Evolutionary conservation across 2,113 vertebrate genomes (phyloP).

Genomic region (Tursiops truncatus): DNA sequence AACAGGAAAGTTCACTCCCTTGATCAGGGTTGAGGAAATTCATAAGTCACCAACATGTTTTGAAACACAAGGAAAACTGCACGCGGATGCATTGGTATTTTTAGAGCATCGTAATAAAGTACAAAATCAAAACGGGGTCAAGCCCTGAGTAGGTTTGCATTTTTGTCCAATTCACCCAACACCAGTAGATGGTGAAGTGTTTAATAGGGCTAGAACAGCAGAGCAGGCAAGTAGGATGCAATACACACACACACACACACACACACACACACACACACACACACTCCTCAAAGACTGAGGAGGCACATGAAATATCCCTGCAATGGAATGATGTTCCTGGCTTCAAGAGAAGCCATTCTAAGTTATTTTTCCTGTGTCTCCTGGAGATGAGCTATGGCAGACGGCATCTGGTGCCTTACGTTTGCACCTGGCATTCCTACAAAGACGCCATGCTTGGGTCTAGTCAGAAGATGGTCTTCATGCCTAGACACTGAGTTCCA

Average conservation of each 20-base stretch:
- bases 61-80: background rate
- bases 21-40: background rate
- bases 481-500: background rate
- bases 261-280: too few relatives aligned
- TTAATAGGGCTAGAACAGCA: accelerated
- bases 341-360: accelerated
- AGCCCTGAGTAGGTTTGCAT: background rate
- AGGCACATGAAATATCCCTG: background rate
- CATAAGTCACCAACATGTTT: background rate
- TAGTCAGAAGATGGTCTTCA: background rate
- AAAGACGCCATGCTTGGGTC: accelerated
- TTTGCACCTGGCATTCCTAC: accelerated
- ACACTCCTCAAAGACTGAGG: background rate
- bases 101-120: accelerated
- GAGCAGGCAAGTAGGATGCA: accelerated
- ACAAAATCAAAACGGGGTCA: background rate
- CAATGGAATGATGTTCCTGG: accelerated
- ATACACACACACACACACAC: too few relatives aligned
- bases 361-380: accelerated
- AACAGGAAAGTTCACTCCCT: background rate
- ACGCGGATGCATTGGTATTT: background rate
- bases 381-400: background rate
- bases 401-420: accelerated
- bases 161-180: background rate
- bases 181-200: accelerated